Evolutionary conservation across 2,113 vertebrate genomes (phyloP), one percentile per base, ranked within the genome.

Genomic region (Cavia porcellus): DNA sequence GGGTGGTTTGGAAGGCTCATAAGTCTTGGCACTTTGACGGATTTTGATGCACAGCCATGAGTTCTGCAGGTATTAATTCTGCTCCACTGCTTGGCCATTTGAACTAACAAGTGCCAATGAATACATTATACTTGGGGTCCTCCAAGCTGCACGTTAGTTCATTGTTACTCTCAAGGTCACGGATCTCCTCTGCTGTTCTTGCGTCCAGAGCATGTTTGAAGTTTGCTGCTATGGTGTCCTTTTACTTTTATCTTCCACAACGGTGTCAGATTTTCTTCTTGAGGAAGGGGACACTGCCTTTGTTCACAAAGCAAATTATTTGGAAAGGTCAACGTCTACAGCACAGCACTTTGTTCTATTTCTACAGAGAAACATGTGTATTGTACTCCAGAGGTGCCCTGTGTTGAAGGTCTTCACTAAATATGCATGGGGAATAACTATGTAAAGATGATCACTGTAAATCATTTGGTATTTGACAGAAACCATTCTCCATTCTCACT

Each of bases 41-140:
- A 93, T 92, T 87, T 98, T 62, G 52, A 45, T 97, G 94, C 92
- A 47, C n/a, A 95, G 83, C 70, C 95, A 95, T 85, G 86, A 94
- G 75, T 92, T 97, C 80, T 57, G 64, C 20, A 70, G 92, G 59
- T 97, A 92, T 89, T 96, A 92, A 97, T 97, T 97, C 96, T 97
- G 92, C 95, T 86, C 38, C 84, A 94, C 89, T 86, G 94, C 72
- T 96, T 97, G 38, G 80, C 79, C 94, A 68, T 97, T 89, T 97
- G 83, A 98, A 95, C 96, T 95, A 92, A 96, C 96, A 96, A 86
- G 70, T 96, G 96, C 45, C 12, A 9, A 87, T 96, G 96, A 79
- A 86, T 97, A 96, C 88, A 97, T 93, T 98, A 89, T 86, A 87
- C 22, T 35, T 59, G 28, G 94, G 88, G 50, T 75, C 45, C 72